A percentile compares a stretch with the other conserved stretches of the same genome.
Evolutionary conservation across 2,888 invertebrate genomes (phyloP).

Genomic region (Morpho deidamia): DNA sequence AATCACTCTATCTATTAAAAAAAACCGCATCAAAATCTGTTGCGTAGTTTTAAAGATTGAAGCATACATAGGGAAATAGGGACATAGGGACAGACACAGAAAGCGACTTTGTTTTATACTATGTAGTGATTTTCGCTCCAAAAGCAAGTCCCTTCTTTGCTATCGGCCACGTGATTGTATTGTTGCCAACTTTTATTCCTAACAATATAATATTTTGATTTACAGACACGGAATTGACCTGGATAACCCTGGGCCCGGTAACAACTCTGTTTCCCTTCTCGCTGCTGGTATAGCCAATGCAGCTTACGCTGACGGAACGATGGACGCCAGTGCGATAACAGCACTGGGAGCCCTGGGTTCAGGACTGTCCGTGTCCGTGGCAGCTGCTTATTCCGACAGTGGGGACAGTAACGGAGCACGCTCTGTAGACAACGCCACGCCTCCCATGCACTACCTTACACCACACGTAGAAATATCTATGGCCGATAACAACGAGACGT

Average conservation of each 20-base stretch:
- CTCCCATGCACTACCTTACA: slow-evolving; percentile 94
- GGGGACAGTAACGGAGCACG: slow-evolving; percentile 89
- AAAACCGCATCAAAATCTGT: too few relatives aligned
- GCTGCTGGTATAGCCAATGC: slow-evolving; percentile 82
- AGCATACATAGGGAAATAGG: too few relatives aligned
- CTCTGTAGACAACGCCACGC: slow-evolving; percentile 91
- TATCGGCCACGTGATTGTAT: too few relatives aligned
- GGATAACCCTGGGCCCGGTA: slow-evolving; percentile 91
- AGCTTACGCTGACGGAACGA: slow-evolving; percentile 75
- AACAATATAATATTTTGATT: slow-evolving; percentile 3
- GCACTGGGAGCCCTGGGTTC: slow-evolving; percentile 79
- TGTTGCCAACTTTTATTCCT: too few relatives aligned
- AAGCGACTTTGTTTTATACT: too few relatives aligned
- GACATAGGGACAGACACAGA: too few relatives aligned
- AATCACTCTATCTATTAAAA: too few relatives aligned
- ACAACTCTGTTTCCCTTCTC: slow-evolving; percentile 86
- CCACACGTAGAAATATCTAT: slow-evolving; percentile 95
- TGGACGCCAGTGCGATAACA: slow-evolving; percentile 68
- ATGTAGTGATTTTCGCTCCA: too few relatives aligned
- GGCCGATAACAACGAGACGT: slow-evolving; percentile 87
- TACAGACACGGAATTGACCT: slow-evolving; percentile 91
- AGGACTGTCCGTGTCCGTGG: slow-evolving; percentile 81
- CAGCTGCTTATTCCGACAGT: slow-evolving; percentile 89
- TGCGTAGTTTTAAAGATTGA: too few relatives aligned
- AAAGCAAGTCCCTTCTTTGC: too few relatives aligned